Percentiles rank a stretch among this genome's conserved stretches.
Evolutionary conservation across 1,140 invertebrate genomes (phyloP).

Genomic region (Achroia grisella): DNA sequence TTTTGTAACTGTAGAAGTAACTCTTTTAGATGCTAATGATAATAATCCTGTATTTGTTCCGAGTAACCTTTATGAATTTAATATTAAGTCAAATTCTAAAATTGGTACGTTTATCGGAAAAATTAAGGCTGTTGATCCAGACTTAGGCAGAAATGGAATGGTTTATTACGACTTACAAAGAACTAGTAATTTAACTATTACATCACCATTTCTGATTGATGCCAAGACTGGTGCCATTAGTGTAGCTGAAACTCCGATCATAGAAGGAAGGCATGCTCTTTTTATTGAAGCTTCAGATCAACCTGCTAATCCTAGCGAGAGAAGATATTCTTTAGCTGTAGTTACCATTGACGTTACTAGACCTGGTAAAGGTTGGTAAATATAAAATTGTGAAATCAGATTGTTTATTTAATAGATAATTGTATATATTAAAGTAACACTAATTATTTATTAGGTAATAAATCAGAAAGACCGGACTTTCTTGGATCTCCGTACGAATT

Average conservation of each 20-base stretch:
- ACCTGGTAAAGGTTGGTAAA: conserved; percentile 67
- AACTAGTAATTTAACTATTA: conserved; percentile 78
- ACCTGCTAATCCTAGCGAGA: conserved; percentile 86
- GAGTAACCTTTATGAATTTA: conserved; percentile 86
- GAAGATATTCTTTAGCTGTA: conserved; percentile 86
- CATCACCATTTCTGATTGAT: conserved; percentile 82
- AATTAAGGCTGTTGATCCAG: conserved; percentile 86
- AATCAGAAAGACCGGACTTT: conserved; percentile 82
- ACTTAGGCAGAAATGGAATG: conserved; percentile 85
- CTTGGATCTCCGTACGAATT: conserved; percentile 92
- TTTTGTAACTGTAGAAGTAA: conserved; percentile 85
- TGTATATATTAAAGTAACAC: conserved; percentile 5
- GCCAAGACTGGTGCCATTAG: conserved; percentile 80
- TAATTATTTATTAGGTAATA: conserved; percentile 47
- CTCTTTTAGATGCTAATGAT: conserved; percentile 88
- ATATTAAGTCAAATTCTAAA: conserved; percentile 79
- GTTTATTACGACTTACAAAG: conserved; percentile 85
- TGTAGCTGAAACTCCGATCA: conserved; percentile 79
- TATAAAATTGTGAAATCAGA: background rate
- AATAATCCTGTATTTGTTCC: conserved; percentile 90
- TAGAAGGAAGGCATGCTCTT: conserved; percentile 82
- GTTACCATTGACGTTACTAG: conserved; percentile 82
- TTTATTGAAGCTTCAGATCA: conserved; percentile 89
- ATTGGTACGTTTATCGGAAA: conserved; percentile 82
- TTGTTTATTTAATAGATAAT: background rate